A percentile compares a stretch with the other conserved stretches of the same genome.
phyloP scores from a whole-genome alignment of 2,888 invertebrate genomes.

The Sclerodermus sp. region DNA sequence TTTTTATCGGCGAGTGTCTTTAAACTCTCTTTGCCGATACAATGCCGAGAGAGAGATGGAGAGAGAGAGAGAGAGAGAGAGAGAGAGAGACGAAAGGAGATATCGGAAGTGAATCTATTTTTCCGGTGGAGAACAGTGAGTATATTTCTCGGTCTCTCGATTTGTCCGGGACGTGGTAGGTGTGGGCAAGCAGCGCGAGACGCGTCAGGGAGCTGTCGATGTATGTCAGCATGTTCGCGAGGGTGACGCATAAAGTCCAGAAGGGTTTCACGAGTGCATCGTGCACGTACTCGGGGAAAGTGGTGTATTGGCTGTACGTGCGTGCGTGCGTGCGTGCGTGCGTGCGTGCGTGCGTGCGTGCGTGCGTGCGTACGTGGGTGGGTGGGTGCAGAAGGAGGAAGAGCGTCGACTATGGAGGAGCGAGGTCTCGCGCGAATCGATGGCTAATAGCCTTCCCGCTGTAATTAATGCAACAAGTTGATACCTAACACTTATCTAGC shows the following conservation, averaged over 20 bases:
- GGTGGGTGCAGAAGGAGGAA: conserved; percentile 22
- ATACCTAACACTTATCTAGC: conserved; percentile 53
- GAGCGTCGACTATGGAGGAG: conserved; percentile 36
- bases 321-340: no score
- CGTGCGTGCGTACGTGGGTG: background rate
- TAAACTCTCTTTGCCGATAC: no score
- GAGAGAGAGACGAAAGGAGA: conserved; percentile 1
- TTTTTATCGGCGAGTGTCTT: no score
- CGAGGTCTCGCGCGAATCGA: conserved; percentile 52
- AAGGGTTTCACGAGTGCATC: conserved; percentile 2
- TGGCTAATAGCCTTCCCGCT: conserved; percentile 53
- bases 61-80: conserved; percentile 3
- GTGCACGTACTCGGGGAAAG: no score
- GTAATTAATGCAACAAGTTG: conserved; percentile 59
- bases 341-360: conserved; percentile 10
- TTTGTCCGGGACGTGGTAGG: no score
- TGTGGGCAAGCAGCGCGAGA: no score
- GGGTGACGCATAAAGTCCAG: background rate
- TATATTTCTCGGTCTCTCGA: no score
- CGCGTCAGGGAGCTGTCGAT: no score
- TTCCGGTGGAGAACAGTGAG: no score
- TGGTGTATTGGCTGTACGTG: no score
- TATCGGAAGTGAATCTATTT: no score
- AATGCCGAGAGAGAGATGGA: conserved; percentile 6
- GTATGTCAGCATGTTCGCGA: no score